A percentile compares a stretch with the other conserved stretches of the same genome.
Evolutionary conservation across 2,113 vertebrate species (phyloP).

Genomic region (Gracilinanus agilis): DNA sequence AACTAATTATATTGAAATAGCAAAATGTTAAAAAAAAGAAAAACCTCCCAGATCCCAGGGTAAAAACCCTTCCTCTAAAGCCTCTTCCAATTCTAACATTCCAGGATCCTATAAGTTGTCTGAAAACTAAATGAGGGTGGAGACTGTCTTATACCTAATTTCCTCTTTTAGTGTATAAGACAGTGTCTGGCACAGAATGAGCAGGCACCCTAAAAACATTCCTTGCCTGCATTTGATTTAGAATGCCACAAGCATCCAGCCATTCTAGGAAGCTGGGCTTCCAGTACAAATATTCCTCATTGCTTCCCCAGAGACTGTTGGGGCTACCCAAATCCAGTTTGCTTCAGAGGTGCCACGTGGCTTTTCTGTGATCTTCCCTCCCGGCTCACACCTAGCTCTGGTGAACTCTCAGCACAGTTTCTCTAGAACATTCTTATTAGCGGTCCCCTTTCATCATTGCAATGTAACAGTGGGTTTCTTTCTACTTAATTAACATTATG

Average conservation of each 20-base stretch:
- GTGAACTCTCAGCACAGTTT: neutral
- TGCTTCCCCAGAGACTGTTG: neutral
- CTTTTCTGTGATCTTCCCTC: neutral
- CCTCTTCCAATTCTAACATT: neutral
- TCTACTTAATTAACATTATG: too few species aligned
- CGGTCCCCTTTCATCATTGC: neutral
- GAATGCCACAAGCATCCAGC: neutral
- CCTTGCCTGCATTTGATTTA: neutral
- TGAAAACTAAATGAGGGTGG: neutral
- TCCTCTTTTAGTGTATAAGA: neutral
- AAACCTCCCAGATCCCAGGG: neutral
- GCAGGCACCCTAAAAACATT: neutral
- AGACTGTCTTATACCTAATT: neutral
- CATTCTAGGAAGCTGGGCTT: neutral
- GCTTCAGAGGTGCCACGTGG: neutral
- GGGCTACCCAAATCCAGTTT: neutral
- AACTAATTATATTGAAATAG: neutral
- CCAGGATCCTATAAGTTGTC: neutral
- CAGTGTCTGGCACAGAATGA: neutral
- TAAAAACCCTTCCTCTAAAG: neutral
- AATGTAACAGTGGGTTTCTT: neutral
- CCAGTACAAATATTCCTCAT: neutral
- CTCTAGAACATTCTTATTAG: neutral
- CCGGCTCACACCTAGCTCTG: neutral
- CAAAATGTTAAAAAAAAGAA: neutral